Conservation (phyloP, 1,140 invertebrate genomes). For the Laodelphax striatellus region DNA sequence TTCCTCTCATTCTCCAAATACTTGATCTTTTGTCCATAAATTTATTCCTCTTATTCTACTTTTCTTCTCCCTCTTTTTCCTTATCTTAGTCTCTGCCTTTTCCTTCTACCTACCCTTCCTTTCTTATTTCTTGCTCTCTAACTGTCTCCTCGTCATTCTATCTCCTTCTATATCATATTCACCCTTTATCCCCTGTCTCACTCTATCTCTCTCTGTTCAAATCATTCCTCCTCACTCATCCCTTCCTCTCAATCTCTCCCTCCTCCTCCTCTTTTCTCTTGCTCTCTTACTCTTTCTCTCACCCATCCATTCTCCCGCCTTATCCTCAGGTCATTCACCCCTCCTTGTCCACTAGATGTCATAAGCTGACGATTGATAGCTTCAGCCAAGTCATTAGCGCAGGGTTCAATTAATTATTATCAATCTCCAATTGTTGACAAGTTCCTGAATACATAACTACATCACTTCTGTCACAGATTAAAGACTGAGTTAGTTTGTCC, state of each 20-base stretch:
- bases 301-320: too few relatives aligned
- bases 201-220: not conserved
- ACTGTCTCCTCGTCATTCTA: not conserved
- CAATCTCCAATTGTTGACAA: too few relatives aligned
- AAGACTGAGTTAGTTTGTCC: too few relatives aligned
- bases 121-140: not conserved
- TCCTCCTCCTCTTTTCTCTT: not conserved
- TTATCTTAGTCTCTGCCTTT: not conserved
- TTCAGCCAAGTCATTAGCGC: too few relatives aligned
- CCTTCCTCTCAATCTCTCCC: not conserved
- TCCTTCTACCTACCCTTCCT: not conserved
- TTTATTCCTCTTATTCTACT: not conserved
- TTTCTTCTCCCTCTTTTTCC: not conserved
- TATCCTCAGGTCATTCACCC: too few relatives aligned
- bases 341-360: not conserved
- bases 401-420: too few relatives aligned
- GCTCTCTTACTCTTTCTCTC: not conserved
- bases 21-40: not conserved
- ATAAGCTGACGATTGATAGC: not conserved
- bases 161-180: not conserved
- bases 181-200: not conserved
- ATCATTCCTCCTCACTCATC: not conserved
- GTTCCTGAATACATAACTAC: too few relatives aligned
- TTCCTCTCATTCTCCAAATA: not conserved
- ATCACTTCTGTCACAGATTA: too few relatives aligned